Evolutionary conservation across 2,888 invertebrate genomes (phyloP).

Genomic region (Sepioteuthis lessoniana): DNA sequence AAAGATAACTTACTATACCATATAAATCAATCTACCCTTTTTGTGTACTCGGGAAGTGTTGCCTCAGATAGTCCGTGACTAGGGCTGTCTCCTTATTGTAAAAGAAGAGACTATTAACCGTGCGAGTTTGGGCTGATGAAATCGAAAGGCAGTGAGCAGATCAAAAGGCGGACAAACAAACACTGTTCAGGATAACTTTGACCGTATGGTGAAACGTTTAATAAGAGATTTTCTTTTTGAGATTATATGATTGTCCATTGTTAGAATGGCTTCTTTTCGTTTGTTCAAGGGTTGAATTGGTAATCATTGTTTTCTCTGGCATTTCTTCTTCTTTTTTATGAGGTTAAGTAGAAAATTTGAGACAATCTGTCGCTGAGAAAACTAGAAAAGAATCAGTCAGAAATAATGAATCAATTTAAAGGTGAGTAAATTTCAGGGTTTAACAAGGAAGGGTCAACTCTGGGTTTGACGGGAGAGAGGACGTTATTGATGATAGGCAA

Average conservation of each 20-base stretch:
- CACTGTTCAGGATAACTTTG: not conserved
- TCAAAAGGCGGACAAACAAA: not conserved
- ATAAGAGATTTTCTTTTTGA: not conserved
- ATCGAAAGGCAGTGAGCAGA: not conserved
- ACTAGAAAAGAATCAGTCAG: not conserved
- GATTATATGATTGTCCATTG: not conserved
- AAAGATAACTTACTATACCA: too few relatives aligned
- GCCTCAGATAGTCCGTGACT: too few relatives aligned
- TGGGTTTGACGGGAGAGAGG: too few relatives aligned
- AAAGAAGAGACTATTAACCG: too few relatives aligned
- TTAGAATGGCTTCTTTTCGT: not conserved
- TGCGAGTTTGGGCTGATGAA: not conserved
- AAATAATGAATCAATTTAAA: slow-evolving; percentile 33
- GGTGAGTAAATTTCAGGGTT: not conserved
- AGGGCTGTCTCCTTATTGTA: too few relatives aligned
- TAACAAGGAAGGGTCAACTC: not conserved
- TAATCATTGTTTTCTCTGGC: not conserved
- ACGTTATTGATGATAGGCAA: too few relatives aligned
- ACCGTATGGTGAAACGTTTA: not conserved
- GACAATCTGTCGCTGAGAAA: not conserved
- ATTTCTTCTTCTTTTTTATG: not conserved
- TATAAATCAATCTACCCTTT: too few relatives aligned
- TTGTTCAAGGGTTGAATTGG: not conserved
- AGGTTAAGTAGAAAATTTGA: not conserved
- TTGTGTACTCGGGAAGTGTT: too few relatives aligned